A percentile compares a stretch with the other conserved stretches of the same genome.
These are phyloP conservation scores for Macaria liturata DNA, from an alignment of 2,888 invertebrate species.

Conservation along the genomic window DNA sequence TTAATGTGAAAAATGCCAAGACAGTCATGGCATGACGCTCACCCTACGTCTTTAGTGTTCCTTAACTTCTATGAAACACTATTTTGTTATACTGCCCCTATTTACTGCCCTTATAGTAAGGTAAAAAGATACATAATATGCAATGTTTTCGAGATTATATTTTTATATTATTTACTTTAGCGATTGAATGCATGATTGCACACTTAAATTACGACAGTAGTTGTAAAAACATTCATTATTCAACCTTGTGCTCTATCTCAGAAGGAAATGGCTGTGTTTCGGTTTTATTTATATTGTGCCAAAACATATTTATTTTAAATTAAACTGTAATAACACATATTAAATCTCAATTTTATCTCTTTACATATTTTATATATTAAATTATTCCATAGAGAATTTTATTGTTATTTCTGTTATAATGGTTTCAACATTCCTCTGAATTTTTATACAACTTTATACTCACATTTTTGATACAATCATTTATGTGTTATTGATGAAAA, in stretches of 20 bases:
- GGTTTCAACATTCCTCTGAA: constrained; percentile 34
- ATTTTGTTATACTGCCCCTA: no score
- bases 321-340: not conserved
- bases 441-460: constrained; percentile 11
- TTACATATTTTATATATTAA: constrained; percentile 14
- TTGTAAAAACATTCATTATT: no score
- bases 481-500: constrained; percentile 4
- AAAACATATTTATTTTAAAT: constrained; percentile 21
- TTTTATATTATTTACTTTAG: no score
- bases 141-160: no score
- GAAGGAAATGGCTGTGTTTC: constrained; percentile 37
- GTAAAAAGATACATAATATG: no score
- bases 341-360: constrained; percentile 1
- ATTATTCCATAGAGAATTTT: constrained; percentile 20
- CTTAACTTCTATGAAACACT: no score
- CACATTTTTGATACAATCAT: constrained; percentile 21
- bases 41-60: no score
- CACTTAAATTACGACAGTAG: no score
- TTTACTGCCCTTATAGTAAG: no score
- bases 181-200: no score
- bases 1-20: no score
- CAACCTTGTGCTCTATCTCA: constrained; percentile 4
- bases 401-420: constrained; percentile 21
- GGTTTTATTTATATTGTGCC: constrained; percentile 38
- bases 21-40: no score